Evolutionary conservation across 2,797 vertebrate genomes (phyloP).

Genomic region (Oryzias sinensis): DNA sequence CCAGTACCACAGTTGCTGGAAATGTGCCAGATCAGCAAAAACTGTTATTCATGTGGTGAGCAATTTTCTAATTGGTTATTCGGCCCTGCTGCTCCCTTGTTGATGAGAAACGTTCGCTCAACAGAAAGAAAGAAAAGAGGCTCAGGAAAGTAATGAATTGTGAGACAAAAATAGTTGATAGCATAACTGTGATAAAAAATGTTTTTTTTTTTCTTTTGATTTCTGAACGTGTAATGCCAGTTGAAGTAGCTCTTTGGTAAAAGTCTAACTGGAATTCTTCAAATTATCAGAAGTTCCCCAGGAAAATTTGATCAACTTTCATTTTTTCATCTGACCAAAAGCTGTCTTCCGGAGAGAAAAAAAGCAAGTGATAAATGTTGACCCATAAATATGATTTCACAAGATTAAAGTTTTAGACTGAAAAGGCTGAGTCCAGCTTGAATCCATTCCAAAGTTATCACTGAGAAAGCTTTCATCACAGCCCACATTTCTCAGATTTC

Average conservation of each 20-base stretch:
- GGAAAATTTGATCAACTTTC: no score
- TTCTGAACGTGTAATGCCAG: no score
- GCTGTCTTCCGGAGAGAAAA: neutral
- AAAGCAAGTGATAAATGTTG: neutral
- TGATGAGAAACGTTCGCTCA: constrained; percentile 32
- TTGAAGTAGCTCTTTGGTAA: no score
- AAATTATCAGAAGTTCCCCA: no score
- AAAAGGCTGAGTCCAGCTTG: neutral
- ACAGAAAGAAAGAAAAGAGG: constrained; percentile 19
- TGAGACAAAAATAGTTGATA: neutral
- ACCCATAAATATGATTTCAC: neutral
- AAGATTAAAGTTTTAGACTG: neutral
- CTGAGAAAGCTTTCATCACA: neutral
- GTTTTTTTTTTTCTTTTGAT: no score
- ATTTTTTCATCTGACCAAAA: neutral
- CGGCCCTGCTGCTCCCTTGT: constrained; percentile 31
- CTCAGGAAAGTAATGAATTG: constrained; percentile 33
- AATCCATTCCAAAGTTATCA: neutral
- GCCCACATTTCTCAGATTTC: neutral
- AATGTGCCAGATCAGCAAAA: constrained; percentile 71
- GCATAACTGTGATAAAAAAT: no score
- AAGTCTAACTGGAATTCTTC: no score
- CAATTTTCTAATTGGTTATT: constrained; percentile 75
- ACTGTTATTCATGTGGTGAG: constrained; percentile 72
- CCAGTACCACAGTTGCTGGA: constrained; percentile 25